A percentile compares a stretch with the other conserved stretches of the same genome.
Conservation (phyloP, 2,797 vertebrate genomes). For the Vespertilio murinus region DNA sequence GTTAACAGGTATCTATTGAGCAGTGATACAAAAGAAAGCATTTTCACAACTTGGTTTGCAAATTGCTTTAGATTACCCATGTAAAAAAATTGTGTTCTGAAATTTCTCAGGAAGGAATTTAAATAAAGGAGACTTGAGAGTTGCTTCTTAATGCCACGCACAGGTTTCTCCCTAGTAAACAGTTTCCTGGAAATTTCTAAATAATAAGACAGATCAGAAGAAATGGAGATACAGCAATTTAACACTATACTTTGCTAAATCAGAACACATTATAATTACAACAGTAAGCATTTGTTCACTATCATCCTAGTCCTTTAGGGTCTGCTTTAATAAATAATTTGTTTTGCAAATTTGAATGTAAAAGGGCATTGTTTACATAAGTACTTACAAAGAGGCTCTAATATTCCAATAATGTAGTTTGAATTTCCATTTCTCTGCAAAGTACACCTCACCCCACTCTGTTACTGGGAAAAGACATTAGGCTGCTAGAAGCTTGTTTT, state of each 20-base stretch:
- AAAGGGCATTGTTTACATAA: conserved; percentile 49
- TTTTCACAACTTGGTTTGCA: neutral
- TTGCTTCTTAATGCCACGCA: conserved; percentile 7
- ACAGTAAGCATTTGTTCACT: neutral
- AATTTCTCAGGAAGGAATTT: conserved; percentile 38
- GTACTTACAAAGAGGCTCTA: conserved; percentile 32
- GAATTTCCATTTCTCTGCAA: conserved; percentile 41
- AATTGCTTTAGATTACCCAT: neutral
- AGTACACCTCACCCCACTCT: neutral
- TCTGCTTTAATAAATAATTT: conserved; percentile 52
- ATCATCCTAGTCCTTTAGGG: conserved; percentile 13
- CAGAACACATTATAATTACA: conserved; percentile 55
- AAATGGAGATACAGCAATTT: neutral
- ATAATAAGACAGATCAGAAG: conserved; percentile 40
- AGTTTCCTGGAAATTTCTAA: conserved; percentile 38
- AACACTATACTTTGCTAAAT: conserved; percentile 42
- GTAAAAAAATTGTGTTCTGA: conserved; percentile 13
- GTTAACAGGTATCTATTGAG: neutral
- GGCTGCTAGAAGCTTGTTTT: conserved; percentile 64
- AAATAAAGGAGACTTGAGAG: neutral
- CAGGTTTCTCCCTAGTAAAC: neutral
- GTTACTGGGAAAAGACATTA: conserved; percentile 55
- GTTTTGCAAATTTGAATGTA: conserved; percentile 45
- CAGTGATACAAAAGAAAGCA: neutral
- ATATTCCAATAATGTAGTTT: conserved; percentile 49